These are phyloP conservation scores for Stratiomys singularior DNA, from an alignment of 2,888 invertebrate genomes.

Conservation along the genomic window DNA sequence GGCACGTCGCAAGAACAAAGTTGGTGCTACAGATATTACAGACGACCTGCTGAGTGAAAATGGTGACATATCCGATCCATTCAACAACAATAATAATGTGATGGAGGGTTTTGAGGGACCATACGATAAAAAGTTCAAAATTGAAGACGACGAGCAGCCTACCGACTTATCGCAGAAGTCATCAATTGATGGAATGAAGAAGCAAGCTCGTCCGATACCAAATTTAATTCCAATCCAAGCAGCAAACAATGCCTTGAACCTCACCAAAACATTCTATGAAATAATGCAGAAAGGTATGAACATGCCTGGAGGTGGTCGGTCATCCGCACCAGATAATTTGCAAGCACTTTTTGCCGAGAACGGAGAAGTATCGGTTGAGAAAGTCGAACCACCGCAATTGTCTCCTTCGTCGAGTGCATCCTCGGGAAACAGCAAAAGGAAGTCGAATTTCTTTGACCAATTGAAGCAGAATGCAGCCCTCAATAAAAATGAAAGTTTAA, in stretches of 20 bases:
- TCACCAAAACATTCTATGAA: conserved; percentile 60
- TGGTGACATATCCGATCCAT: conserved; percentile 47
- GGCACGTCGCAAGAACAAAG: conserved; percentile 76
- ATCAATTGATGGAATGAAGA: conserved; percentile 64
- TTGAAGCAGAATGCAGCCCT: conserved; percentile 78
- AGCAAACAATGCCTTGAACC: conserved; percentile 60
- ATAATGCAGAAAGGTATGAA: conserved; percentile 24
- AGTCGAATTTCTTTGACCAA: conserved; percentile 82
- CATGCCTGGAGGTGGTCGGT: conserved; percentile 4
- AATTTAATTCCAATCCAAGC: conserved; percentile 78
- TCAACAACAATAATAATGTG: conserved; percentile 59
- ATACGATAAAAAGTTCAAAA: conserved; percentile 55
- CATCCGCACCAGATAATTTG: neutral
- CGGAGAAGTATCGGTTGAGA: conserved; percentile 52
- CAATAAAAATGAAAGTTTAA: conserved; percentile 73
- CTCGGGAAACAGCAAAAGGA: conserved; percentile 51
- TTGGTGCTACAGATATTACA: conserved; percentile 70
- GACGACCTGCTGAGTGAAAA: conserved; percentile 54
- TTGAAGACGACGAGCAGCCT: conserved; percentile 61
- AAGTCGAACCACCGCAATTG: conserved; percentile 56
- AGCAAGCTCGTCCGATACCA: conserved; percentile 74
- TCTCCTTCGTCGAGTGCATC: conserved; percentile 59
- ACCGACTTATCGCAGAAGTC: conserved; percentile 65
- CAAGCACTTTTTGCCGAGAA: neutral
- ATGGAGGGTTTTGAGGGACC: conserved; percentile 62